A percentile compares a stretch with the other conserved stretches of the same genome.
phyloP scores from a whole-genome alignment of 1,140 invertebrate species.

The Nylanderia fulva region DNA sequence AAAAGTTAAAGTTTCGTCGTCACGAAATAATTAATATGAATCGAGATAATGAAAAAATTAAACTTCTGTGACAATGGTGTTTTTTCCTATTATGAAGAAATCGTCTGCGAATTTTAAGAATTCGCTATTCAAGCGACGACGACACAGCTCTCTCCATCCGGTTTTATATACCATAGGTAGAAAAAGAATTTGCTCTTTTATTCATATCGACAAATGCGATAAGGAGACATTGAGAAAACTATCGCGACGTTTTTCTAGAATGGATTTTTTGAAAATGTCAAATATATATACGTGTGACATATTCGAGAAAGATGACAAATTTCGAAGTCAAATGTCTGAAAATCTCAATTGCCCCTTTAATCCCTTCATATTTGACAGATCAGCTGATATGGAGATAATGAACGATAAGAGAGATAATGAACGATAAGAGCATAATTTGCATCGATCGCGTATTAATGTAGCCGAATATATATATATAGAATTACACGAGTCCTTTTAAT shows the following conservation, averaged over 20 bases:
- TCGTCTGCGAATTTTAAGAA: not conserved
- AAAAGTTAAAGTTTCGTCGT: not conserved
- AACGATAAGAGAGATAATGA: slow-evolving; percentile 57
- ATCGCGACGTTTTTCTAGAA: not conserved
- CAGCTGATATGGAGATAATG: slow-evolving; percentile 35
- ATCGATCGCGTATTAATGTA: slow-evolving; percentile 21
- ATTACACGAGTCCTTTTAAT: slow-evolving; percentile 25
- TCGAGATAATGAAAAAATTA: too few species aligned
- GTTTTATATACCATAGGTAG: too few species aligned
- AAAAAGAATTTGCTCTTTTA: not conserved
- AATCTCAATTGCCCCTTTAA: slow-evolving; percentile 45
- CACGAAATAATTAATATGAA: not conserved
- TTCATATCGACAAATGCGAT: not conserved
- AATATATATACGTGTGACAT: not conserved
- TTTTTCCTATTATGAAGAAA: not conserved
- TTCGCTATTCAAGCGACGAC: not conserved
- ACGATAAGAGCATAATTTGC: slow-evolving; percentile 48
- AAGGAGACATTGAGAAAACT: not conserved
- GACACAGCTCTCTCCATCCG: too few species aligned
- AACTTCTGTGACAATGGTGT: not conserved
- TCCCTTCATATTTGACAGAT: slow-evolving; percentile 5
- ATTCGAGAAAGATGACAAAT: slow-evolving; percentile 13
- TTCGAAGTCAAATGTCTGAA: slow-evolving; percentile 47
- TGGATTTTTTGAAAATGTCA: slow-evolving; percentile 2
- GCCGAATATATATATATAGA: slow-evolving; percentile 7